A percentile compares a stretch with the other conserved stretches of the same genome.
phyloP scores from a whole-genome alignment of 2,113 vertebrate genomes.

The Coreoperca whiteheadi region DNA sequence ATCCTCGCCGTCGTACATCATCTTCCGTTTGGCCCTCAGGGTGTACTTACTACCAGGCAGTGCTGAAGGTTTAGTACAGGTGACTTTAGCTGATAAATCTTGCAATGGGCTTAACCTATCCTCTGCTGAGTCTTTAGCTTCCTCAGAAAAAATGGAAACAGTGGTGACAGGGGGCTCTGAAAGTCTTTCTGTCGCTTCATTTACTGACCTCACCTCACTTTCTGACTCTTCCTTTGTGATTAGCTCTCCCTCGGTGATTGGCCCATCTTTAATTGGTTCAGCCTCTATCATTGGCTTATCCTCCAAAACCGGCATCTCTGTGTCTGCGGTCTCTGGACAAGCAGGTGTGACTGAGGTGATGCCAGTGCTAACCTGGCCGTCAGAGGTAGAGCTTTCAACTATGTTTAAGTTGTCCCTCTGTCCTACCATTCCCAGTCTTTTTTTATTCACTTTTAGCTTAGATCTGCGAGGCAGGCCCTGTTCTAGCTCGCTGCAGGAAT shows the following conservation, averaged over 20 bases:
- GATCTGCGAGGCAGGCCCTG: conserved; percentile 85
- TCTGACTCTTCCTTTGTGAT: conserved; percentile 19
- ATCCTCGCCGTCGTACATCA: conserved; percentile 89
- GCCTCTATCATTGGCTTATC: conserved; percentile 9
- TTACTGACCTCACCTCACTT: conserved; percentile 15
- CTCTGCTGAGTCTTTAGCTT: conserved; percentile 58
- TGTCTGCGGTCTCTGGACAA: conserved; percentile 48
- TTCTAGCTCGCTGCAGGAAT: conserved; percentile 86
- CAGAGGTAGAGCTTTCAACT: conserved; percentile 60
- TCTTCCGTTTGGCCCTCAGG: conserved; percentile 93
- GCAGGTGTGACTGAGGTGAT: conserved; percentile 37
- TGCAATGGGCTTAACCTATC: conserved; percentile 66
- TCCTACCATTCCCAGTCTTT: conserved; percentile 79
- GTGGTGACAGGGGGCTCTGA: conserved; percentile 5
- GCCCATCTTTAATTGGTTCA: conserved; percentile 8
- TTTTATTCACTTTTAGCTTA: conserved; percentile 90
- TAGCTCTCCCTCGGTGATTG: neutral
- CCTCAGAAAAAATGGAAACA: conserved; percentile 35
- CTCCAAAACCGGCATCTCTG: conserved; percentile 34
- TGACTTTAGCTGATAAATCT: conserved; percentile 77
- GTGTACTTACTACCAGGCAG: conserved; percentile 95
- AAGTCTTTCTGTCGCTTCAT: conserved; percentile 31
- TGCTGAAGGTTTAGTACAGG: conserved; percentile 87
- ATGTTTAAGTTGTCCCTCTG: conserved; percentile 77
- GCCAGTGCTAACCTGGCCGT: conserved; percentile 45